Evolutionary conservation across 1,140 invertebrate species (phyloP).

Genomic region (Ostrea denselamellosa): DNA sequence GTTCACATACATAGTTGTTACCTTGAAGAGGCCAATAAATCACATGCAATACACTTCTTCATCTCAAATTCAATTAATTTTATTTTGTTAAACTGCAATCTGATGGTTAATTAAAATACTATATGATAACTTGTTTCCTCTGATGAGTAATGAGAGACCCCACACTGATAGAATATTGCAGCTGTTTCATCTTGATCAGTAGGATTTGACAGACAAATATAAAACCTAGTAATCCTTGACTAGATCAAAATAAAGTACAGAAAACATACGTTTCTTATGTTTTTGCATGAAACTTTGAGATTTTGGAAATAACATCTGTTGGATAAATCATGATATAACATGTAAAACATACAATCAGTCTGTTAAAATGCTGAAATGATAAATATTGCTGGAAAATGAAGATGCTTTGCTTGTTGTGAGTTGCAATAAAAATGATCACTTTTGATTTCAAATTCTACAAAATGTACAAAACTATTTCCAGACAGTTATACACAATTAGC

Average conservation of each 20-base stretch:
- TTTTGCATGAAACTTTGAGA: not conserved
- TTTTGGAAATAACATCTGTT: slow-evolving; percentile 21
- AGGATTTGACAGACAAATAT: not conserved
- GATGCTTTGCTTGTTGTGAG: not conserved
- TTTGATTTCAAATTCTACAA: too few species aligned
- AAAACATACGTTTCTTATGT: slow-evolving; percentile 31
- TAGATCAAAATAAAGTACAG: slow-evolving; percentile 10
- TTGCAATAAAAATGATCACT: too few species aligned
- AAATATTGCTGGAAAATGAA: not conserved
- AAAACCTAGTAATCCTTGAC: not conserved
- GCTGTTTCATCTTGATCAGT: slow-evolving; percentile 2
- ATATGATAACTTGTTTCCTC: not conserved
- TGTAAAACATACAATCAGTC: slow-evolving; percentile 18
- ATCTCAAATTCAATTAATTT: not conserved
- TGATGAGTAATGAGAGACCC: not conserved
- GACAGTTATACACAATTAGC: too few species aligned
- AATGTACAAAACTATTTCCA: too few species aligned
- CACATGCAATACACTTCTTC: too few species aligned
- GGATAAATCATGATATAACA: not conserved
- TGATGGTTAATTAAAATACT: not conserved
- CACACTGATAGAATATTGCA: not conserved
- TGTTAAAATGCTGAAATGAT: slow-evolving; percentile 14
- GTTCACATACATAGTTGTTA: not conserved
- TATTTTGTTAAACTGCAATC: not conserved
- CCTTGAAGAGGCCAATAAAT: too few species aligned